These are phyloP conservation scores for Crenichthys baileyi DNA, from an alignment of 2,797 vertebrate genomes.

Conservation along the genomic window DNA sequence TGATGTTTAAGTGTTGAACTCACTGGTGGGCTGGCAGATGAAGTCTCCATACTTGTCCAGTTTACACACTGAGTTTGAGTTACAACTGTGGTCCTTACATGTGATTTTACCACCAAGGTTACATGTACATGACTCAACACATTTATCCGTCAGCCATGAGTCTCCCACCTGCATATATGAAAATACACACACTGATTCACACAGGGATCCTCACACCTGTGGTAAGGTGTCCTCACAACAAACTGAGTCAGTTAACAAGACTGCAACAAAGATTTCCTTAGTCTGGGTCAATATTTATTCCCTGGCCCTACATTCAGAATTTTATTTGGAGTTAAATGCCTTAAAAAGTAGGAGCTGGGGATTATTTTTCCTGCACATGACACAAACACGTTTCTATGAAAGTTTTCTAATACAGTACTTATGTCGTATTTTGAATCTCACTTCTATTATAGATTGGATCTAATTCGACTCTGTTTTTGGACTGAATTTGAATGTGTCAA, in stretches of 20 bases:
- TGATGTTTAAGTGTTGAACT: constrained; percentile 39
- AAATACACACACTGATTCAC: neutral
- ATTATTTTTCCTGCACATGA: neutral
- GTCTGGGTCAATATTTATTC: neutral
- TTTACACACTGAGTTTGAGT: constrained; percentile 69
- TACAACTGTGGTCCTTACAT: constrained; percentile 73
- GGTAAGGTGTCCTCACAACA: neutral
- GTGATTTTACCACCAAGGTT: constrained; percentile 50
- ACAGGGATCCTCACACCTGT: neutral
- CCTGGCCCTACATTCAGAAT: neutral
- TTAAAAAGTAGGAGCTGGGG: neutral
- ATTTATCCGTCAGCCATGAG: constrained; percentile 79
- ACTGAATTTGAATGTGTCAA: neutral
- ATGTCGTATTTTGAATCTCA: neutral
- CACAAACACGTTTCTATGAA: neutral
- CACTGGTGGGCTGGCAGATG: constrained; percentile 80
- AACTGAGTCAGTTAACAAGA: no score
- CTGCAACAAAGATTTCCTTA: neutral
- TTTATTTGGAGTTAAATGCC: neutral
- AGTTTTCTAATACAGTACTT: neutral
- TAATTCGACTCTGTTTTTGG: no score
- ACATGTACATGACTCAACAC: constrained; percentile 78
- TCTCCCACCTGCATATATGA: constrained; percentile 78
- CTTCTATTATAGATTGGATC: neutral
- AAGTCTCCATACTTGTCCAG: constrained; percentile 70